Evolutionary conservation across 2,113 vertebrate genomes (phyloP), one percentile per base, ranked within the genome.

Genomic region (Chiloscyllium plagiosum): DNA sequence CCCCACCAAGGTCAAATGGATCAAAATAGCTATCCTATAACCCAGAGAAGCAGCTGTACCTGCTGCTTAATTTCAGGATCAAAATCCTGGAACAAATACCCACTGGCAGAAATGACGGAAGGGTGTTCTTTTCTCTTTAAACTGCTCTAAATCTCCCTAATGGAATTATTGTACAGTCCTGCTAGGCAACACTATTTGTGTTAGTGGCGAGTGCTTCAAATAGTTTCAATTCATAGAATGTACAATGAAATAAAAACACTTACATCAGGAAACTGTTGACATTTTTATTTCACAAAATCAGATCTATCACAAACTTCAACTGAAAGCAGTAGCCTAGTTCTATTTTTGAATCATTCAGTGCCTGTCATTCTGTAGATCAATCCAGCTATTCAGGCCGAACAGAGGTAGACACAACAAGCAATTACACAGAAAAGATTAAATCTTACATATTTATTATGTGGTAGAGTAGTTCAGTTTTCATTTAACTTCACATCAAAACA

Each of bases 1-100:
- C 96, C 96, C 97, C 96, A 96, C 96, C 70, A 97, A 97, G 97
- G 96, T 96, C 96, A 97, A 86, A 96, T 96, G 96, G 96, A 97
- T 97, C 98, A 97, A 96, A 97, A 96, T 96, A 96, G 85, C 96
- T 97, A 97, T 97, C 97, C 97, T 96, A 95, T 95, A 96, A 96
- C 94, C 96, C 96, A 61, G 78, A 96, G 97, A 96, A 96, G 96
- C 95, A 96, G 96, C 95, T 97, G 96, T 97, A 97, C 96, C 97
- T 96, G 96, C 96, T 93, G 96, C 97, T 76, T 72, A 95, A 68
- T 92, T 96, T 96, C 96, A 86, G 96, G 95, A 96, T 97, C 96
- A 96, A 96, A 96, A 47, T 69, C 80, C 95, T 96, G 26, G 66
- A 96, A 96, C 95, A 42, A 70, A 95, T 76, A 86, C 96, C 96